Evolutionary conservation across 2,797 vertebrate genomes (phyloP), one percentile per base, ranked within the genome.

Genomic region (Sorex maritimensis): DNA sequence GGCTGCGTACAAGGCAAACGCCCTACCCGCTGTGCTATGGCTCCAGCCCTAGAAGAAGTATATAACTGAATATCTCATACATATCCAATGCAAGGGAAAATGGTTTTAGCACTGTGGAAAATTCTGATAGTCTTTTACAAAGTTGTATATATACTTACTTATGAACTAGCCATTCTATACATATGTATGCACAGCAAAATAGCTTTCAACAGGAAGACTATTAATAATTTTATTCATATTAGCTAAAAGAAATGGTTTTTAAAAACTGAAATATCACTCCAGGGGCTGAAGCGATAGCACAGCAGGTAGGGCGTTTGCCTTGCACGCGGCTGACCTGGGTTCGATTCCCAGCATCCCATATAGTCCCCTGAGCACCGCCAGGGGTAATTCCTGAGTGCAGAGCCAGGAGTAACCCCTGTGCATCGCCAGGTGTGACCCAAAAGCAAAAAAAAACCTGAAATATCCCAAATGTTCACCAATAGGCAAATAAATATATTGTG

Each of bases 151-250:
- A 68, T 68, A 13, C 21, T 12, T 71, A 9, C 61, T 82, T 79
- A 86, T 34, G 75, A 88, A 88, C 28, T 55, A 91, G 30, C n/a
- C 88, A 73, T 83, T 28, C 46, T 38, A 93, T 7, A 46, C 26
- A 13, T 74, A 11, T 86, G 58, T 71, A 58, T 88, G 80, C 41
- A 44, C 84, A 74, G 24, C 12, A 61, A 9, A 69, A 58, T 65
- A 46, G 63, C 0, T 12, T 83, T 94, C 49, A 58, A 81, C 28
- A 79, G 61, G 41, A 88, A 86, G 71, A n/a, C 15, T 92, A 49
- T 87, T 90, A 80, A 79, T 46, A 80, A 24, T 21, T 74, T 93
- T 73, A 82, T 79, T 92, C 15, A 28, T 79, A 85, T 81, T 71
- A 69, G 8, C 34, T 73, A 88, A 89, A 83, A 68, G 34, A 79